Evolutionary conservation across 2,888 invertebrate species (phyloP).

Genomic region (Sphinx pinastri): DNA sequence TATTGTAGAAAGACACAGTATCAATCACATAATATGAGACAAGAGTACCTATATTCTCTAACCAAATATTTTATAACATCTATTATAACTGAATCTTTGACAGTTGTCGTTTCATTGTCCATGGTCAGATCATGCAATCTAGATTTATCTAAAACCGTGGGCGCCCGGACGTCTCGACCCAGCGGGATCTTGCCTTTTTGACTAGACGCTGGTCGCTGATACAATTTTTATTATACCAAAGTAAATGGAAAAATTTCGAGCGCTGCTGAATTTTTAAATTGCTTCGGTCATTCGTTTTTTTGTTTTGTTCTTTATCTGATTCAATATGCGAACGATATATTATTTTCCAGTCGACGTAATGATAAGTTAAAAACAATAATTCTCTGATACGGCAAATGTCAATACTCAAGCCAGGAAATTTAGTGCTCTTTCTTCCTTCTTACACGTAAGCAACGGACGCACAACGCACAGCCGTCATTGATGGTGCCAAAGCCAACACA

Average conservation of each 20-base stretch:
- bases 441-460: too few species aligned
- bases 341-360: neutral
- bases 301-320: neutral
- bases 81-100: neutral
- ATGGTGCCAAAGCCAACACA: too few species aligned
- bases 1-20: too few species aligned
- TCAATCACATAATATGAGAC: too few species aligned
- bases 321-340: neutral
- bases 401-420: too few species aligned
- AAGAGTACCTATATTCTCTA: too few species aligned
- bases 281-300: neutral
- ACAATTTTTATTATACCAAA: constrained; percentile 11
- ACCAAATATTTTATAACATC: too few species aligned
- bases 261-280: neutral
- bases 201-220: neutral
- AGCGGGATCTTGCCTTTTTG: neutral
- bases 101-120: neutral
- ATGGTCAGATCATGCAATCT: neutral
- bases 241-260: neutral
- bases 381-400: too few species aligned
- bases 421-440: too few species aligned
- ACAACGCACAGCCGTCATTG: too few species aligned
- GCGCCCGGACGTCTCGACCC: constrained; percentile 10
- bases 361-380: too few species aligned
- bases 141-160: neutral